Conservation (phyloP, 2,113 vertebrate species). For the Apistogramma diplotaenia region DNA sequence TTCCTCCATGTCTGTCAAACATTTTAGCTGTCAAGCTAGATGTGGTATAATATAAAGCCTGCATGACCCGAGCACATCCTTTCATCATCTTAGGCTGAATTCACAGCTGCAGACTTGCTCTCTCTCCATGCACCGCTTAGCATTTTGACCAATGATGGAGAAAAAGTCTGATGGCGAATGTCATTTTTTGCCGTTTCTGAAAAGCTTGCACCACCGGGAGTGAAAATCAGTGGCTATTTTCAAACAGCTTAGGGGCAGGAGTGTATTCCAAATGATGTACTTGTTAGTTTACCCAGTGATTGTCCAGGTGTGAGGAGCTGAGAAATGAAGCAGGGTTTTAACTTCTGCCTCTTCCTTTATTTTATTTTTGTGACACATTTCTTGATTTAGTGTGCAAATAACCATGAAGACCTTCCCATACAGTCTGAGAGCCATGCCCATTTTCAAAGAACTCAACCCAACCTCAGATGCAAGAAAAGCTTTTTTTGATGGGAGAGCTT, state of each 20-base stretch:
- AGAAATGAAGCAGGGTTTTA: not conserved
- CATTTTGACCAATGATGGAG: conserved; percentile 8
- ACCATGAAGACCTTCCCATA: not conserved
- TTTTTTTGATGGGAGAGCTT: not conserved
- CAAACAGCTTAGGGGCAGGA: not conserved
- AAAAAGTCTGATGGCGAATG: not conserved
- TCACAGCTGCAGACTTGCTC: not conserved
- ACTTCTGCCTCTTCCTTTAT: not conserved
- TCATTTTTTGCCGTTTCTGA: not conserved
- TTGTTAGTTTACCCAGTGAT: not conserved
- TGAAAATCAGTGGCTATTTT: not conserved
- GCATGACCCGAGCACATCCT: conserved; percentile 5
- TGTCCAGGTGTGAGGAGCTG: not conserved
- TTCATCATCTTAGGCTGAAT: conserved; percentile 19
- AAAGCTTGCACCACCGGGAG: not conserved
- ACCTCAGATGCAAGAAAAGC: not conserved
- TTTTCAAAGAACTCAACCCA: not conserved
- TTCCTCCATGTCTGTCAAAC: conserved; percentile 28
- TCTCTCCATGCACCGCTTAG: not conserved
- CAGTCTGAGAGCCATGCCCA: not conserved
- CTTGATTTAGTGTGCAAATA: not conserved
- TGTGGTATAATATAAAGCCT: conserved; percentile 17
- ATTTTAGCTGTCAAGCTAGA: conserved; percentile 18
- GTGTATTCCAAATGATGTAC: not conserved
- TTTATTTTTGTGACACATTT: not conserved